Conservation (phyloP, 2,888 invertebrate genomes). For the Eupithecia subumbrata region DNA sequence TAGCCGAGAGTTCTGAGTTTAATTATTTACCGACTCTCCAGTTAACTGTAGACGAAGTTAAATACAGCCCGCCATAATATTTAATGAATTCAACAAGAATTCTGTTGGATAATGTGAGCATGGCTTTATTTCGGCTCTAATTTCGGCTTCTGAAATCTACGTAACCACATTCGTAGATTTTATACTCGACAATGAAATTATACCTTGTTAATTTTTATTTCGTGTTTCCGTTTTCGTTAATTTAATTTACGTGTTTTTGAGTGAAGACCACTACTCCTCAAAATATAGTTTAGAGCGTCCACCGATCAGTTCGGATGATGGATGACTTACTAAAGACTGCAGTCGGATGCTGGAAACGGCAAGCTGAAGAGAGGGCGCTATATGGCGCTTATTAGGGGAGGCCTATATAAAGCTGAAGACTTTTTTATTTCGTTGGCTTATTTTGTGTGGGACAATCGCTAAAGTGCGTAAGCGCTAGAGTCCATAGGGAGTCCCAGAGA, state of each 20-base stretch:
- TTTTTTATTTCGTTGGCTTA: neutral
- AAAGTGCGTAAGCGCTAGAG: too few relatives aligned
- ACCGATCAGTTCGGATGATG: neutral
- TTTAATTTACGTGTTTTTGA: neutral
- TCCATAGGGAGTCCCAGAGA: too few relatives aligned
- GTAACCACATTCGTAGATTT: constrained; percentile 11
- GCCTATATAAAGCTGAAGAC: neutral
- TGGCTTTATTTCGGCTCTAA: constrained; percentile 24
- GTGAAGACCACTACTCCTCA: neutral
- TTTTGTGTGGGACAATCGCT: neutral
- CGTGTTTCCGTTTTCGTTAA: neutral
- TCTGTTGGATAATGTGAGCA: constrained; percentile 24
- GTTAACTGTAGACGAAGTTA: constrained; percentile 66
- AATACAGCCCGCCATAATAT: constrained; percentile 59
- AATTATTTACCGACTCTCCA: constrained; percentile 73
- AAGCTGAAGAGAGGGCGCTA: neutral
- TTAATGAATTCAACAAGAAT: constrained; percentile 46
- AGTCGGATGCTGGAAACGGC: neutral
- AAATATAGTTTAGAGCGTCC: neutral
- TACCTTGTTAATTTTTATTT: neutral
- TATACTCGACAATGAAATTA: neutral
- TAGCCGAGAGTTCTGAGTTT: constrained; percentile 76
- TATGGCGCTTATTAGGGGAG: neutral
- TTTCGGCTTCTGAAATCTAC: constrained; percentile 1
- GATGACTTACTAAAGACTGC: neutral